Evolutionary conservation across 2,113 vertebrate genomes (phyloP), one percentile per base, ranked within the genome.

Genomic region (Pollachius pollachius): DNA sequence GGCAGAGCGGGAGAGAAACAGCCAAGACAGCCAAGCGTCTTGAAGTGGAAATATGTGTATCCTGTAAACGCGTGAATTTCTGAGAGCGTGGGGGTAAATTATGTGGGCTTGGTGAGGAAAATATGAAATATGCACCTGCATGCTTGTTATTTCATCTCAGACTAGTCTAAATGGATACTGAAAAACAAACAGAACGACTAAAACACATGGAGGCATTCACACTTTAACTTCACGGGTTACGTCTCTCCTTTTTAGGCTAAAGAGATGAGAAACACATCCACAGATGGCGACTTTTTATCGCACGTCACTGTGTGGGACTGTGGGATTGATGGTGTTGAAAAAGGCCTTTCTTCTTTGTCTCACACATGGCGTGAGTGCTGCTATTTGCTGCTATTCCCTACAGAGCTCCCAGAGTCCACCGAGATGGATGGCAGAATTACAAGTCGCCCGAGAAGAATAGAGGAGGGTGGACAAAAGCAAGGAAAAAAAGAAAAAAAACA

Each of bases 341-440:
- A 85, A 89, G 87, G 86, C 87, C 88, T 88, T 86, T 91, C 85
- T 85, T 85, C 89, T 91, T 88, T 89, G 88, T 89, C 87, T 91
- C 88, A 74, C 88, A 87, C 88, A 87, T 87, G 84, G 87, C 78
- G 70, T 74, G 81, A 87, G 81, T 84, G 75, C 88, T 78, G 82
- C 87, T 78, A 52, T 52, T 52, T 15, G 9, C 11, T 15, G 84
- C 85, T 82, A 84, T 85, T 85, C 86, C 88, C 87, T 15, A 82
- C 82, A 83, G 80, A 84, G 82, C 84, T 74, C 76, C 48, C 68
- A 81, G 82, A 83, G 84, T 85, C 86, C 87, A 88, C 87, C 81
- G 85, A 88, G 84, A 72, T 52, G 34, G 57, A 48, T 52, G 70
- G 48, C 34, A 60, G 34, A 41, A 30, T 58, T 77, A 85, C 82